Evolutionary conservation across 2,888 invertebrate genomes (phyloP), one percentile per base, ranked within the genome.

Genomic region (Apodemia hepburni): DNA sequence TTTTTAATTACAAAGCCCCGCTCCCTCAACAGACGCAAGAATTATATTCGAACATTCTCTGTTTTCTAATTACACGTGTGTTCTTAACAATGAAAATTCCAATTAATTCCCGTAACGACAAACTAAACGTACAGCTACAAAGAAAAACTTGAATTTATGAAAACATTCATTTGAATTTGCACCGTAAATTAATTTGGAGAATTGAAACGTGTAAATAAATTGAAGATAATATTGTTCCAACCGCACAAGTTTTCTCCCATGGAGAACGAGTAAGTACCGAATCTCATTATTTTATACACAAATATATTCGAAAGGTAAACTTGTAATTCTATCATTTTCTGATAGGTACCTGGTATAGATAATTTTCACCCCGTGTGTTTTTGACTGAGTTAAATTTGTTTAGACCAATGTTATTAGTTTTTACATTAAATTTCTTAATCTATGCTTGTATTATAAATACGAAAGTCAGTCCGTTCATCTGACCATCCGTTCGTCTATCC

Each of bases 11-110:
- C 67, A 62, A 70, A 68, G 63, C 66, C 15, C 67, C 64, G 61
- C 64, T 59, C 69, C 70, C 67, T 63, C 70, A 70, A 74, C 73
- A 71, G 71, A 71, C 73, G 73, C 72, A 70, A 73, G 73, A 75
- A 77, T 71, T 74, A 77, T 79, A 78, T 79, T 77, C 78, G 79
- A 78, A 76, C 71, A 70, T 68, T 75, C 74, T 71, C 70, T 76
- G 71, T 75, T 78, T 82, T 84, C 80, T 81, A 84, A 85, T 85
- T 83, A 85, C 81, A 85, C 79, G 78, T 82, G 80, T 78, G 77
- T 79, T 75, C 71, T 76, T 78, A 76, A 85, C 82, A 86, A 82
- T 81, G 81, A 80, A 82, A 84, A 84, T 82, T 85, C 78, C 83
- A 85, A 86, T 86, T 85, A 84, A 81, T 84, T 84, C 77, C 71